phyloP scores from a whole-genome alignment of 2,797 vertebrate species.

The Paguma larvata region DNA sequence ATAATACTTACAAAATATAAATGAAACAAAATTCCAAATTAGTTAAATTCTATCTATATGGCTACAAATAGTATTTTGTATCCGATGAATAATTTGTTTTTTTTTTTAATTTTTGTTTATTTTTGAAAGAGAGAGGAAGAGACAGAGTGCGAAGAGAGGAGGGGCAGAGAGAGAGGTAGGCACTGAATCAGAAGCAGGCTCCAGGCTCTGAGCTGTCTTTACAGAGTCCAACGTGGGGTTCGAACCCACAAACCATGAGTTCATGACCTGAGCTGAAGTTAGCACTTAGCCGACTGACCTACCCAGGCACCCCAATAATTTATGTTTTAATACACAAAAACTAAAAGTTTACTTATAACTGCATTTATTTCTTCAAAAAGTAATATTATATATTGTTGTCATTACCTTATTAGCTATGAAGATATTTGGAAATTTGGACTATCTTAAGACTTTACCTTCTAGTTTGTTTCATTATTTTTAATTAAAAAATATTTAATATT shows the following conservation, averaged over 20 bases:
- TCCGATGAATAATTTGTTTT: background rate
- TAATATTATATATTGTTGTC: background rate
- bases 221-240: too few species aligned
- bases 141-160: too few species aligned
- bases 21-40: background rate
- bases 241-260: too few species aligned
- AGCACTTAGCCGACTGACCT: too few species aligned
- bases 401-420: background rate
- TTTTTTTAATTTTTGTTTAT: background rate
- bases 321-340: background rate
- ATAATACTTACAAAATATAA: background rate
- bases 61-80: background rate
- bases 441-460: background rate
- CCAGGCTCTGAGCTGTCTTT: too few species aligned
- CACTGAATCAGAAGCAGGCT: too few species aligned
- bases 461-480: background rate
- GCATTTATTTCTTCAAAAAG: constrained; percentile 12
- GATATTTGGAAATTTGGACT: background rate
- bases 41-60: background rate
- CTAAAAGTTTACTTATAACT: background rate
- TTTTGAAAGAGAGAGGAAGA: too few species aligned
- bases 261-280: too few species aligned
- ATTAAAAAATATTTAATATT: too few species aligned
- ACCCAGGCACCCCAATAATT: background rate
- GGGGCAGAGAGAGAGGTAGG: too few species aligned